Evolutionary conservation across 2,113 vertebrate species (phyloP), one percentile per base, ranked within the genome.

Genomic region (Labeo catla): DNA sequence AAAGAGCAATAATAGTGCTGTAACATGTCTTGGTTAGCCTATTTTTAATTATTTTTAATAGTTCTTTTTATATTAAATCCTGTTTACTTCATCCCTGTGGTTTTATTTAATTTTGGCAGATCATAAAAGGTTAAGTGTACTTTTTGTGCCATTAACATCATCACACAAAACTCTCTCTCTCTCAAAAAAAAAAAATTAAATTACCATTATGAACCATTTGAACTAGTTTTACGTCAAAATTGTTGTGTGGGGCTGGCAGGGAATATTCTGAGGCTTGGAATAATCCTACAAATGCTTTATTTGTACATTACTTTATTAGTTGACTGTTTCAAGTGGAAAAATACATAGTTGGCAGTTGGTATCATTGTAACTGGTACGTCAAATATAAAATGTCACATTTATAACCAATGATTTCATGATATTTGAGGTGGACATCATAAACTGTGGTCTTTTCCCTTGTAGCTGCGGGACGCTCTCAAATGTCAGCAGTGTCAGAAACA

Each of bases 401-500:
- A 15, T n/a, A 74, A 50, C 11, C 12, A 4, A 16, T 63, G 16
- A 61, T 82, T 86, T 89, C 80, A 28, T 77, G 84, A 87, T 88
- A 87, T 87, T 63, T 76, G 19, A 89, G 84, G 84, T 86, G 77
- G 78, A 81, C 12, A 6, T 81, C 52, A 73, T 36, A 89, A 73
- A 70, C 34, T 66, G 47, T 11, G 63, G 39, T 84, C 21, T 84
- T 34, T 84, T 63, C 91, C 83, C 88, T 89, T 84, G 81, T 91
- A 99, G 98, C 95, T 99, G 90, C 97, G 98, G 93, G 97, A 99
- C 28, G 98, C 98, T 21, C 95, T 99, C 92, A 97, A 97, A 93
- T 99, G 98, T 94, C 97, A 98, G 87, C 97, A 98, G 92, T 99
- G 98, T 92, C 95, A 96, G 88, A 99, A 99, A 90, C 97, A 99